phyloP scores from a whole-genome alignment of 2,113 vertebrate genomes.

The Parotia lawesii region DNA sequence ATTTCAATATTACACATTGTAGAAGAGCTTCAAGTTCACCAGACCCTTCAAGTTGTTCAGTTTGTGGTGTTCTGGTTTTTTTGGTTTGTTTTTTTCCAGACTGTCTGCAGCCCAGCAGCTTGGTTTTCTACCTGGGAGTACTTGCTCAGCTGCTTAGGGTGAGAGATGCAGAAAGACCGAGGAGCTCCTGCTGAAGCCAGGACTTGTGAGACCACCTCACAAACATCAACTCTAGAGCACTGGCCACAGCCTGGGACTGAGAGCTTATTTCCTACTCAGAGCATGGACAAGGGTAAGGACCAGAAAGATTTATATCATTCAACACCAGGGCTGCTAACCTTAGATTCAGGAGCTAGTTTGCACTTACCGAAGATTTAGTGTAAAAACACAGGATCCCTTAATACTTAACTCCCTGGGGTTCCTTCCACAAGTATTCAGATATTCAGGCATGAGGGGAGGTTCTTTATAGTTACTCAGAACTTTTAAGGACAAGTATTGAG shows the following conservation, averaged over 20 bases:
- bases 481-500: background rate
- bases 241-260: background rate
- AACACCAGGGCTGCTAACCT: background rate
- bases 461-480: background rate
- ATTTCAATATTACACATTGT: background rate
- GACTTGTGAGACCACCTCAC: background rate
- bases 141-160: background rate
- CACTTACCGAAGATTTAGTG: background rate
- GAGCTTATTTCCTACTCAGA: background rate
- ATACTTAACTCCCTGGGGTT: background rate
- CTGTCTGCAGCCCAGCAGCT: background rate
- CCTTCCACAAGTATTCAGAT: background rate
- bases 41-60: background rate
- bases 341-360: background rate
- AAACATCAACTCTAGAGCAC: background rate
- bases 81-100: background rate
- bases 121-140: background rate
- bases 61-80: background rate
- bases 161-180: background rate
- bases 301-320: background rate
- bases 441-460: background rate
- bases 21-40: background rate
- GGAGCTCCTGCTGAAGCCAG: background rate
- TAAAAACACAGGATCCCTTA: background rate
- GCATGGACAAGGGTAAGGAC: background rate